Conservation (phyloP, 2,113 vertebrate species). For the Proterorhinus semilunaris region DNA sequence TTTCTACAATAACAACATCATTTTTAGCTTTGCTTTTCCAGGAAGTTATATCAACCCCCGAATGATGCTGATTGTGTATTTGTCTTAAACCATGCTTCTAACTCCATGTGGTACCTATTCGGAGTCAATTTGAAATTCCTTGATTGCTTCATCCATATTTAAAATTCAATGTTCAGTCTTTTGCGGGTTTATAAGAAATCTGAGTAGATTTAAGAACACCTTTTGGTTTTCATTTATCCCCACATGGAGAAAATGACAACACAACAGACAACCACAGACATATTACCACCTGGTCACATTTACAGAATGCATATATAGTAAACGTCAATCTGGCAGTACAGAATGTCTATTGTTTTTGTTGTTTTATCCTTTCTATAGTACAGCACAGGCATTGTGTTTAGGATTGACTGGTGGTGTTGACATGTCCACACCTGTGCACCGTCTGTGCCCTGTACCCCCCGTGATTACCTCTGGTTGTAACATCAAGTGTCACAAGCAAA, state of each 20-base stretch:
- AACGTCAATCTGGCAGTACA: no score
- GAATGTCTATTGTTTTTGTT: no score
- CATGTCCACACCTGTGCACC: conserved; percentile 75
- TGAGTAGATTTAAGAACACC: background rate
- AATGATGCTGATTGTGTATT: conserved; percentile 22
- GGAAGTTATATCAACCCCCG: conserved; percentile 1
- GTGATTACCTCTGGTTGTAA: conserved; percentile 62
- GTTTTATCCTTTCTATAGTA: background rate
- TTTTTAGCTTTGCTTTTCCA: background rate
- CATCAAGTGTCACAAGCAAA: conserved; percentile 50
- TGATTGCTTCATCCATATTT: conserved; percentile 17
- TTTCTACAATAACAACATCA: background rate
- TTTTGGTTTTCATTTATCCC: background rate
- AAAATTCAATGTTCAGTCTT: background rate
- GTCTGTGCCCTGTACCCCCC: conserved; percentile 70
- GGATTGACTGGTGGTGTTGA: conserved; percentile 67
- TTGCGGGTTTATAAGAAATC: background rate
- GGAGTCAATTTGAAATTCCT: conserved; percentile 35
- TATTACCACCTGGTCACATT: no score
- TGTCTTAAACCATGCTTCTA: conserved; percentile 30
- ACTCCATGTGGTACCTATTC: conserved; percentile 23
- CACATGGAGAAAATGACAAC: background rate
- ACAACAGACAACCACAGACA: no score
- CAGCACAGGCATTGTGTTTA: conserved; percentile 50
- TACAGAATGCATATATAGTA: no score